Base-by-base conservation (phyloP, 2,888 invertebrate species). In the Chelonus formosanus region DNA sequence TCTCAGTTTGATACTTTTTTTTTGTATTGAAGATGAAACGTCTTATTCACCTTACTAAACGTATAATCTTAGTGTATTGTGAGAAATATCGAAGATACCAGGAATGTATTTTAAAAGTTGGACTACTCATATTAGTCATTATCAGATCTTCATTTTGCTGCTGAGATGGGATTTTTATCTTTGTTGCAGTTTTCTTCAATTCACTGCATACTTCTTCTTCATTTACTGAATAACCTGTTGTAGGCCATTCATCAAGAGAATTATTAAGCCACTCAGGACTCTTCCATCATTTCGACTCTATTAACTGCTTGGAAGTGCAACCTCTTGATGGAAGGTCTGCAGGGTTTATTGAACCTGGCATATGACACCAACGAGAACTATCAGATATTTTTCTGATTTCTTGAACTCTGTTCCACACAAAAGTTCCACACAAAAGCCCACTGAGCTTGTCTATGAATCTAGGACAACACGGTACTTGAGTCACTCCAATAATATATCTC, bases 241-340 rank as follows among this genome's bases (percentile, higher is more conserved):
- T 20, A 20, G 2, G 74, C 68, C 53, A 75, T 72, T n/a, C 6
- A 8, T 10, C 36, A 10, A 7, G n/a, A 7, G 35, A 20, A 5
- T 36, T 35, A 5, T 35, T 55, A 7, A 55, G 55, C 55, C 40
- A 55, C 7, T 35, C 36, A 6, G 55, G 40, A 35, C 40, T 36
- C 20, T 5, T 4, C 4, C n/a, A 40, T 36, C 40, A 55, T 8
- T 8, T 34, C 10, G 40, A 55, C 8, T 55, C 36, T 3, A 55
- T 8, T 35, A 55, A n/a, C 10, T 55, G 36, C 35, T 40, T 35
- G 40, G 40, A 35, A 10, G 10, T 55, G 55, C 55, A 55, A 10
- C 40, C 55, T 55, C 55, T 35, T n/a, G 36, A 55, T 10, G 40
- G 55, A 3, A 55, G 10, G 40, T 55, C 55, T 35, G 55, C 40